A percentile compares a stretch with the other conserved stretches of the same genome.
phyloP scores from a whole-genome alignment of 2,113 vertebrate genomes.

The Barnardius zonarius region DNA sequence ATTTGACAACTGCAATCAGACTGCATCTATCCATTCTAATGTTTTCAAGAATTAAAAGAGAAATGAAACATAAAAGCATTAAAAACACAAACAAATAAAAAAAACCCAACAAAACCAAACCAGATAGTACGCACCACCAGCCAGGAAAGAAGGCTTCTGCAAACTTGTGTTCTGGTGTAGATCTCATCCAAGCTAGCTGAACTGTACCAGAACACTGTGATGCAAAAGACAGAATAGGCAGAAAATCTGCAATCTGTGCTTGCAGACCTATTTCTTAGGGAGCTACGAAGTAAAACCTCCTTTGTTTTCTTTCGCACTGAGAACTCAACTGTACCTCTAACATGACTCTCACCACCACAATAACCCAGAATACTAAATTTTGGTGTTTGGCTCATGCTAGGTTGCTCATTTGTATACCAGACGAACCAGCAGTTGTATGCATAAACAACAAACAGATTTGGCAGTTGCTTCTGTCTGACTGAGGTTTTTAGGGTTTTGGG shows the following conservation, averaged over 20 bases:
- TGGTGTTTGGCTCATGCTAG: not conserved
- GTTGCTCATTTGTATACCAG: slow-evolving; percentile 1
- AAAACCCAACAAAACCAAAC: too few relatives aligned
- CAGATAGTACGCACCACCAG: accelerated
- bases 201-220: not conserved
- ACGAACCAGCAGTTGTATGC: not conserved
- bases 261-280: not conserved
- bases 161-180: not conserved
- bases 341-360: not conserved
- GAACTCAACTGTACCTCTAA: not conserved
- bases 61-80: not conserved
- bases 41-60: not conserved
- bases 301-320: not conserved
- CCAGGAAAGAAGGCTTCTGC: not conserved
- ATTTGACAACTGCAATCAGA: not conserved
- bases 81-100: not conserved
- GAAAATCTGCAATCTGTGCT: not conserved
- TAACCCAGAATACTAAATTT: not conserved
- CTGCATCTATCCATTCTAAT: not conserved
- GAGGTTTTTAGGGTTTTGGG: not conserved
- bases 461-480: not conserved
- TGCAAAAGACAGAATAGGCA: not conserved
- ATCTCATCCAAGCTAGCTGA: not conserved
- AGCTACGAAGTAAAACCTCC: not conserved
- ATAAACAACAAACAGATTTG: not conserved